These are phyloP conservation scores for Sphaeramia orbicularis DNA, from an alignment of 2,797 vertebrate species.

Conservation along the genomic window DNA sequence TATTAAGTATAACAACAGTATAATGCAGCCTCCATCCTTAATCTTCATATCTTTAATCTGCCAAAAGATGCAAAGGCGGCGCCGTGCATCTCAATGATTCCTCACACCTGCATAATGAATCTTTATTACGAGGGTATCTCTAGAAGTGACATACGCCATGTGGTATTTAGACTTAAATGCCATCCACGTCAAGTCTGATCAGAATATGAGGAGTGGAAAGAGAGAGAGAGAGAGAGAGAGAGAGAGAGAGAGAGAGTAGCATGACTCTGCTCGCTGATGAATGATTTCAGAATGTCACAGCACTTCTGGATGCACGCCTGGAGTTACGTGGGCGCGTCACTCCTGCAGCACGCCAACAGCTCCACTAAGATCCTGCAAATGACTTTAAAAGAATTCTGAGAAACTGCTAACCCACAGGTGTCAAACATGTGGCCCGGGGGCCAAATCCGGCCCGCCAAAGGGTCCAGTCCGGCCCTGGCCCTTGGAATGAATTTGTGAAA, in stretches of 20 bases:
- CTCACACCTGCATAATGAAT: constrained; percentile 66
- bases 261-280: constrained; percentile 68
- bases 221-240: too few species aligned
- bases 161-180: constrained; percentile 85
- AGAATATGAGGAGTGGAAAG: constrained; percentile 65
- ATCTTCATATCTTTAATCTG: constrained; percentile 75
- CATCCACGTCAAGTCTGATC: constrained; percentile 77
- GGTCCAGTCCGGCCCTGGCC: too few species aligned
- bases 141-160: constrained; percentile 68
- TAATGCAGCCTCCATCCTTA: constrained; percentile 51
- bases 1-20: constrained; percentile 75
- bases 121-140: constrained; percentile 71
- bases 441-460: too few species aligned
- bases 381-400: constrained; percentile 17
- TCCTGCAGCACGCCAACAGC: constrained; percentile 20
- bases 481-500: too few species aligned
- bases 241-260: neutral
- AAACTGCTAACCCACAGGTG: constrained; percentile 5
- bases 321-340: constrained; percentile 18
- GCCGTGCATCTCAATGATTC: constrained; percentile 60
- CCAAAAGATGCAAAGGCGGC: constrained; percentile 48
- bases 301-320: constrained; percentile 44
- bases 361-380: neutral
- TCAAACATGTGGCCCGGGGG: too few species aligned
- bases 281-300: constrained; percentile 71